These are phyloP conservation scores for Sinonovacula constricta DNA, from an alignment of 1,140 invertebrate species.

Conservation along the genomic window DNA sequence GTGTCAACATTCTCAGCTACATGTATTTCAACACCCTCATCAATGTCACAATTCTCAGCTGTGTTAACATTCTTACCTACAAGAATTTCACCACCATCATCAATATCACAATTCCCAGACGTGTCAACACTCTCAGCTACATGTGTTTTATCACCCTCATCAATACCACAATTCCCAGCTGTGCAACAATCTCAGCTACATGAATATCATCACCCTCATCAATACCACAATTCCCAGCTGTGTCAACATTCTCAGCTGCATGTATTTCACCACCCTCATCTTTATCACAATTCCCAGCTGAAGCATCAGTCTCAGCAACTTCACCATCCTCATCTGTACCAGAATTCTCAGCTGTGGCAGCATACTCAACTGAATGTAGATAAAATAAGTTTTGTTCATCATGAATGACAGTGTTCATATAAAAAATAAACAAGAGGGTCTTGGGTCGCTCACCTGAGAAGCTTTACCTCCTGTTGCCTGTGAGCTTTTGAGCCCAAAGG, in stretches of 20 bases:
- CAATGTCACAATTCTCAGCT: constrained; percentile 6
- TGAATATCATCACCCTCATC: constrained; percentile 8
- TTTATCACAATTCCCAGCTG: constrained; percentile 3
- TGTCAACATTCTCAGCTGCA: constrained; percentile 16
- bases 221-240: constrained; percentile 6
- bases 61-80: constrained; percentile 1
- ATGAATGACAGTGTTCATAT: constrained; percentile 15
- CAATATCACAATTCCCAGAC: constrained; percentile 8
- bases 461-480: no score
- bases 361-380: constrained; percentile 20
- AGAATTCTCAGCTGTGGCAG: constrained; percentile 14
- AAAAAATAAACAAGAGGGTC: constrained; percentile 17
- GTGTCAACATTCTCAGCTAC: constrained; percentile 11
- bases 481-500: no score
- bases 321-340: constrained; percentile 23
- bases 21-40: constrained; percentile 17
- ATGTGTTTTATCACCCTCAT: constrained; percentile 10
- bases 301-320: constrained; percentile 2
- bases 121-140: constrained; percentile 1
- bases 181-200: constrained; percentile 13
- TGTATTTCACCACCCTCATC: constrained; percentile 10
- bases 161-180: constrained; percentile 14
- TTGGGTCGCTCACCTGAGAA: not conserved
- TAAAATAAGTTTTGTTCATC: constrained; percentile 24
- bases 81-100: constrained; percentile 4